These are phyloP conservation scores for Gymnodraco acuticeps DNA, from an alignment of 2,797 vertebrate genomes.

Conservation along the genomic window DNA sequence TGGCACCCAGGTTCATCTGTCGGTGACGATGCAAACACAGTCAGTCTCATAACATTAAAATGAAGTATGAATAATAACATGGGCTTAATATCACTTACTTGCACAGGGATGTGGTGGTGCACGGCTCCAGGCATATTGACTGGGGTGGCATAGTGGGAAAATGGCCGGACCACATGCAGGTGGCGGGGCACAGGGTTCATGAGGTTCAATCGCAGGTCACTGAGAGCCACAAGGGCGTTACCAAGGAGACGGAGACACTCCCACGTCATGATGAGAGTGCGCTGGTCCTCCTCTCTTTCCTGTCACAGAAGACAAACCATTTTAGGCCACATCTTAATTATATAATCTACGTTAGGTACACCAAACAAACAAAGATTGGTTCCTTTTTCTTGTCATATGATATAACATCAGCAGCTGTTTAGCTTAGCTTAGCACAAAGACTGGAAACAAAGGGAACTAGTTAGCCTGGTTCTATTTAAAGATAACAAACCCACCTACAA, in stretches of 20 bases:
- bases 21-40: not conserved
- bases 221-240: conserved; percentile 91
- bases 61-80: not conserved
- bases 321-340: not conserved
- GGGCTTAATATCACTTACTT: conserved; percentile 55
- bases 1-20: conserved; percentile 93
- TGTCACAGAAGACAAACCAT: conserved; percentile 44
- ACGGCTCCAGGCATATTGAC: conserved; percentile 89
- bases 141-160: conserved; percentile 92
- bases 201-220: conserved; percentile 92
- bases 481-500: no score
- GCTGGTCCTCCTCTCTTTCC: conserved; percentile 92
- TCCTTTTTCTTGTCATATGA: not conserved
- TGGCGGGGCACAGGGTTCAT: conserved; percentile 89
- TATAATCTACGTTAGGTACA: not conserved
- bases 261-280: conserved; percentile 88
- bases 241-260: conserved; percentile 92
- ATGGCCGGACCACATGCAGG: conserved; percentile 91
- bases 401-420: not conserved
- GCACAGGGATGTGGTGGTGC: conserved; percentile 88
- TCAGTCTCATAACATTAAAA: not conserved
- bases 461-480: not conserved
- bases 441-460: not conserved
- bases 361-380: not conserved
- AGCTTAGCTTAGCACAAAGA: not conserved